A percentile compares a stretch with the other conserved stretches of the same genome.
These are phyloP conservation scores for Gibbula magus DNA, from an alignment of 2,888 invertebrate species.

Conservation along the genomic window DNA sequence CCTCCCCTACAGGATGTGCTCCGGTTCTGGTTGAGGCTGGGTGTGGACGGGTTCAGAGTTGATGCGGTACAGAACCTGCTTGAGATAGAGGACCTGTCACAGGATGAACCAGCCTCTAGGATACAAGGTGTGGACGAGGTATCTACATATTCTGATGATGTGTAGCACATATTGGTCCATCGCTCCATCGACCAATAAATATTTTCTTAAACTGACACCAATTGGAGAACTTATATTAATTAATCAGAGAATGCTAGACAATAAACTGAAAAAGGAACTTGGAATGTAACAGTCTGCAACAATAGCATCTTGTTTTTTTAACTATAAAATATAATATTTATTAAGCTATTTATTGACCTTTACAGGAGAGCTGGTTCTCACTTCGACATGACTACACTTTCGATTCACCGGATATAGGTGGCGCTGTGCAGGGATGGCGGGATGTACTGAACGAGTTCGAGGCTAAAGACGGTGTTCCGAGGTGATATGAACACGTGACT, in stretches of 20 bases:
- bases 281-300: too few species aligned
- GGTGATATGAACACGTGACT: neutral
- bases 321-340: too few species aligned
- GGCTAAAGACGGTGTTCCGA: neutral
- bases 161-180: too few species aligned
- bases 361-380: conserved; percentile 24
- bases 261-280: too few species aligned
- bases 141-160: too few species aligned
- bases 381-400: conserved; percentile 33
- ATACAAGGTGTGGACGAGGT: neutral
- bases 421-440: conserved; percentile 25
- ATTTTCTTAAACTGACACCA: too few species aligned
- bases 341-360: too few species aligned
- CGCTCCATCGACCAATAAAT: too few species aligned
- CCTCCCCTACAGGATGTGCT: conserved; percentile 27
- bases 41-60: conserved; percentile 91
- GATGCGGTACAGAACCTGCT: conserved; percentile 84
- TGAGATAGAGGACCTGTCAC: conserved; percentile 56
- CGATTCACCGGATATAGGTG: conserved; percentile 28
- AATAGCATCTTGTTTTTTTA: too few species aligned
- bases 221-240: too few species aligned
- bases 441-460: conserved; percentile 23
- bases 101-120: conserved; percentile 48
- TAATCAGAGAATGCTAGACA: too few species aligned
- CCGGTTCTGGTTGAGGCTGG: conserved; percentile 81